Evolutionary conservation across 2,888 invertebrate genomes (phyloP).

Genomic region (Chironomus riparius): DNA sequence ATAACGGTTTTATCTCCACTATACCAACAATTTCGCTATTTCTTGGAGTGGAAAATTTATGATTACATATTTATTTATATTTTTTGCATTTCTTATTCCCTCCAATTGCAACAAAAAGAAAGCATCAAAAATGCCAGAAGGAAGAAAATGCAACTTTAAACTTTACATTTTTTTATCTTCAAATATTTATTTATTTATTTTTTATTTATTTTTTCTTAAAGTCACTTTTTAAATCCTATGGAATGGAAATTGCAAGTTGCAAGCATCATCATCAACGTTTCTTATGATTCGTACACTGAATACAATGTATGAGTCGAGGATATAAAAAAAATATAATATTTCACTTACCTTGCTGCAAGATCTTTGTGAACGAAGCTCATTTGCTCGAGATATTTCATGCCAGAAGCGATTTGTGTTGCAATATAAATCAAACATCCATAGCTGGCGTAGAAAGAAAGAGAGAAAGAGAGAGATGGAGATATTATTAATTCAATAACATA

Average conservation of each 20-base stretch:
- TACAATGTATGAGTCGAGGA: too few relatives aligned
- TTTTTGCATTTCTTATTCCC: neutral
- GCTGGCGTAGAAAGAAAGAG: slow-evolving; percentile 44
- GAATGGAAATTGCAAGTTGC: neutral
- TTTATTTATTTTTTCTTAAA: neutral
- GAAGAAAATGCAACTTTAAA: neutral
- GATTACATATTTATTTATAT: slow-evolving; percentile 21
- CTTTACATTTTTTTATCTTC: neutral
- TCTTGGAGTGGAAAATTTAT: slow-evolving; percentile 10
- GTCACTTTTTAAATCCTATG: neutral
- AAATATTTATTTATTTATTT: neutral
- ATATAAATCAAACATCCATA: slow-evolving; percentile 77
- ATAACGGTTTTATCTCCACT: neutral
- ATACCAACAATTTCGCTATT: neutral
- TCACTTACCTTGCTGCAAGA: slow-evolving; percentile 64
- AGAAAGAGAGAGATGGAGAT: neutral
- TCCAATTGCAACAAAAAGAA: neutral
- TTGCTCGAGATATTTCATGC: slow-evolving; percentile 83
- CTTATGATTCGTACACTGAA: slow-evolving; percentile 14
- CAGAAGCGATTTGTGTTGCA: slow-evolving; percentile 80
- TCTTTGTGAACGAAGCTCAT: slow-evolving; percentile 79
- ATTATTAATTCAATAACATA: slow-evolving; percentile 19
- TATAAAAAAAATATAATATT: slow-evolving; percentile 32
- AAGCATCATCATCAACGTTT: neutral
- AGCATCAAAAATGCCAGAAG: neutral